Evolutionary conservation across 1,140 invertebrate species (phyloP), one percentile per base, ranked within the genome.

Genomic region (Hycleus cichorii): DNA sequence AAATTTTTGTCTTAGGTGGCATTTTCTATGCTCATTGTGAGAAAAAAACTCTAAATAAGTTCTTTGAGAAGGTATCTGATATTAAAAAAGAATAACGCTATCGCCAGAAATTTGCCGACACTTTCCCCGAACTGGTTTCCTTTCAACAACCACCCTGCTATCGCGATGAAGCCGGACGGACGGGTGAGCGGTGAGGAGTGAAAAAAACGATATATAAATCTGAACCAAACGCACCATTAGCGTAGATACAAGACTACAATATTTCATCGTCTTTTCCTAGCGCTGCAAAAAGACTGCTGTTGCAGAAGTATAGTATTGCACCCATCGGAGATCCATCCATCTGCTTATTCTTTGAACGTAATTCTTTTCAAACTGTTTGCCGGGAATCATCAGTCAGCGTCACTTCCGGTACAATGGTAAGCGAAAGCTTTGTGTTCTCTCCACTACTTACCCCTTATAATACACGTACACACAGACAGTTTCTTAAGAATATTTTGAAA

Each of bases 311-410:
- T 48, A 42, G 40, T 61, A 66, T 59, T 62, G 63, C 53, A 53
- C 39, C 58, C 54, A 65, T 62, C 58, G 50, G 57, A 63, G 62
- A 63, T 65, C 66, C 61, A 67, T 66, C 64, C 65, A 68, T 66
- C 68, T 64, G 63, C 66, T 64, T 60, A 62, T 66, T 67, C 63
- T 65, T 64, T 62, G 47, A 56, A 60, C 59, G 57, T 52, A 55
- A 69, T 67, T 64, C 65, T 67, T 67, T 67, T 62, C 58, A 69
- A 68, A 63, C 56, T 59, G 62, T 47, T 59, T 47, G 59, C 57
- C 58, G 38, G 60, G 62, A 62, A 68, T 69, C 64, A 69, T 69
- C 68, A 67, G 68, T 69, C 66, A 69, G 64, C 68, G 68, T 69
- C 68, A 69, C 62, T 67, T 69, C 68, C 66, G 64, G 62, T 63